phyloP scores from a whole-genome alignment of 2,797 vertebrate genomes.

The Lutjanus argentimaculatus region DNA sequence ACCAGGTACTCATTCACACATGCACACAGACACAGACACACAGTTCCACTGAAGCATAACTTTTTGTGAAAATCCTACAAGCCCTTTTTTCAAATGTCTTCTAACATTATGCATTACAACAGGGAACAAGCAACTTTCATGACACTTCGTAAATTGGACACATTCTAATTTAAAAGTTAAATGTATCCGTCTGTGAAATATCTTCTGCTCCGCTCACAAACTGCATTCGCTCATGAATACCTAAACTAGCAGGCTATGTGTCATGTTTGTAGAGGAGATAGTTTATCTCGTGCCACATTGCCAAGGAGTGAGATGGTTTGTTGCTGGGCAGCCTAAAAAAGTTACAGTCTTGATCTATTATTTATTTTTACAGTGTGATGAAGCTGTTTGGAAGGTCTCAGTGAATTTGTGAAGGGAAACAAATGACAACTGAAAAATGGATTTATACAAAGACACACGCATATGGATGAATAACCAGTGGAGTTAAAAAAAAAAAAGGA shows the following conservation, averaged over 20 bases:
- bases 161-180: conserved; percentile 49
- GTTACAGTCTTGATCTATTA: conserved; percentile 30
- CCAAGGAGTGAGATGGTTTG: conserved; percentile 5
- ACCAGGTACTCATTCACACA: conserved; percentile 86
- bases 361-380: conserved; percentile 35
- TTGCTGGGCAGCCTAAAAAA: not conserved
- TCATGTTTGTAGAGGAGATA: conserved; percentile 48
- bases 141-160: conserved; percentile 40
- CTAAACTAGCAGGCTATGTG: conserved; percentile 25
- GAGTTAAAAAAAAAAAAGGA: not conserved
- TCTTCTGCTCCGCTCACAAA: not conserved
- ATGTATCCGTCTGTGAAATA: conserved; percentile 29
- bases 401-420: not conserved
- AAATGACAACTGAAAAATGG: conserved; percentile 12
- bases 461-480: not conserved
- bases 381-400: conserved; percentile 16
- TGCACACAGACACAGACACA: conserved; percentile 8
- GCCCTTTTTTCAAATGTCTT: conserved; percentile 1
- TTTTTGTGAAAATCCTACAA: conserved; percentile 5
- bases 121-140: conserved; percentile 34
- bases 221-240: conserved; percentile 50
- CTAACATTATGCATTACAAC: conserved; percentile 15
- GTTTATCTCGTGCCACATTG: conserved; percentile 13
- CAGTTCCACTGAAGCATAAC: not conserved
- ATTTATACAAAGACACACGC: not conserved